Evolutionary conservation across 2,888 invertebrate genomes (phyloP), one percentile per base, ranked within the genome.

Genomic region (Podotricha telesiphe): DNA sequence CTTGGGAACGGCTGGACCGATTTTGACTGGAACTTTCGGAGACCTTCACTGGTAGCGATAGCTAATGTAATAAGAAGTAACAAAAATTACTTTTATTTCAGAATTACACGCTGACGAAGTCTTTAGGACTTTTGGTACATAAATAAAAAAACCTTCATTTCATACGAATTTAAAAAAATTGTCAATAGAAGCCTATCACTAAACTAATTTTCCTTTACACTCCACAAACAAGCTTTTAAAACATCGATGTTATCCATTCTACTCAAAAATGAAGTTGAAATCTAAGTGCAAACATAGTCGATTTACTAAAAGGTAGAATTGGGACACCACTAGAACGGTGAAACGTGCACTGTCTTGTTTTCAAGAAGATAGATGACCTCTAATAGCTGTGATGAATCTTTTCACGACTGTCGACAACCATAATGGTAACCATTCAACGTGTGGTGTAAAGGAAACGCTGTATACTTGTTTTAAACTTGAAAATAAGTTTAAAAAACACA

Each of bases 371-470:
- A 37, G 37, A 62, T 62, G 62, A 37, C 37, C 34, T 62, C 50
- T 50, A 50, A 62, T 37, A 48, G 50, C 62, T n/a, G 48, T 48
- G 62, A 62, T 50, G 37, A 48, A 62, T 62, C 50, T 34, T 19
- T 28, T 37, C 28, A 10, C 42, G 59, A 34, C 19, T 50, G 19
- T 34, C 34, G 28, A 34, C 48, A 37, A 34, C 47, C 48, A 48
- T 48, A 20, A 50, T 42, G 15, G 15, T 34, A 34, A 50, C 20
- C 62, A 50, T 62, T 62, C 48, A 48, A 34, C 5, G 37, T 48
- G 19, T 62, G 62, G 62, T 20, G 47, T 50, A 48, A 48, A 37
- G 11, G 13, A 34, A 34, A 20, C 28, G 6, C 10, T 13, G 4
- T 42, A 13, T 13, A 17, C 11, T 48, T 17, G 2, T 62, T 19